Evolutionary conservation across 2,113 vertebrate genomes (phyloP).

Genomic region (Seriola rivoliana): DNA sequence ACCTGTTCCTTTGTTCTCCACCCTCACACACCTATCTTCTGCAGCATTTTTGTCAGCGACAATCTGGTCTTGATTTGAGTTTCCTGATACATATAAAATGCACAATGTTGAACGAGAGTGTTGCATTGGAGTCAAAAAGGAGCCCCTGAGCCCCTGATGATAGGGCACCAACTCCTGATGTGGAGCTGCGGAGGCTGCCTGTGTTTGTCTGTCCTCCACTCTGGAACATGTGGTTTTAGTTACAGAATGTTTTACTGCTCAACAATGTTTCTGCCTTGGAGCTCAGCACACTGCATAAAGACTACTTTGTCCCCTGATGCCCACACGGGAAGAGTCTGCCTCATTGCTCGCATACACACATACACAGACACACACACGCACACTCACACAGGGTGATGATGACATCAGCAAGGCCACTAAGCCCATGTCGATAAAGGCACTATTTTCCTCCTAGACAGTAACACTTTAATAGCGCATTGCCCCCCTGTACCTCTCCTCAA

Average conservation of each 20-base stretch:
- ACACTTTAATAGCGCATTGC: constrained; percentile 45
- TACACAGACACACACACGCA: constrained; percentile 19
- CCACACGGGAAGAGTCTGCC: constrained; percentile 77
- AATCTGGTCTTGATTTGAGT: constrained; percentile 79
- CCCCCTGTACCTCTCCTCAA: constrained; percentile 37
- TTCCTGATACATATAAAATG: constrained; percentile 79
- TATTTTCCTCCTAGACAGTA: constrained; percentile 48
- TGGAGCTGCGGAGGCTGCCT: constrained; percentile 72
- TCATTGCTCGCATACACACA: constrained; percentile 44
- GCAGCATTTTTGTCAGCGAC: constrained; percentile 46
- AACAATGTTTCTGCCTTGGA: constrained; percentile 87
- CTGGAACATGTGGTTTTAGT: constrained; percentile 86
- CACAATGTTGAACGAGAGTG: constrained; percentile 69
- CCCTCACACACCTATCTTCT: constrained; percentile 32
- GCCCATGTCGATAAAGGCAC: constrained; percentile 63
- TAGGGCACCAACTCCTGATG: constrained; percentile 74
- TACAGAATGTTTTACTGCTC: constrained; percentile 86
- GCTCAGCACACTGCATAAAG: constrained; percentile 85
- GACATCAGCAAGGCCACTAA: constrained; percentile 72
- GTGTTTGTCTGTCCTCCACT: constrained; percentile 80
- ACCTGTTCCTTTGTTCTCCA: constrained; percentile 21
- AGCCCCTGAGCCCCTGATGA: constrained; percentile 70
- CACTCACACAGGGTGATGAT: constrained; percentile 53
- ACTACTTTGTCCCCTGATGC: constrained; percentile 86
- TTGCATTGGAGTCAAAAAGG: constrained; percentile 68